Evolutionary conservation across 2,797 vertebrate species (phyloP), one percentile per base, ranked within the genome.

Genomic region (Pangasius djambal): DNA sequence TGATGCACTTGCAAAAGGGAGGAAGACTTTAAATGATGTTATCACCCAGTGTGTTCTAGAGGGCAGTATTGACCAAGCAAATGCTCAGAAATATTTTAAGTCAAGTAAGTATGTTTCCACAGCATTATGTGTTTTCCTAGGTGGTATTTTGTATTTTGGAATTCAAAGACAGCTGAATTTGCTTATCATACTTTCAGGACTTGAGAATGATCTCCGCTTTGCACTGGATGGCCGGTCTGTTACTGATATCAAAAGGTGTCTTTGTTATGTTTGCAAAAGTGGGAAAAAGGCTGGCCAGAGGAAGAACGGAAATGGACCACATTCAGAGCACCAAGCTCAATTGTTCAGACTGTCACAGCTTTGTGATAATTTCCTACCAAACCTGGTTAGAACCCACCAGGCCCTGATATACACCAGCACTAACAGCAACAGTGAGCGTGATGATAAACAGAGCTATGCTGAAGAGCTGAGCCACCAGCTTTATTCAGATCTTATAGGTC

Each of bases 201-300:
- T 97, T 1, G 97, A 97, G 37, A 90, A 89, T 25, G 97, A 97
- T 91, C 91, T 97, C 61, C 93, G 92, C 0, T 96, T 93, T 75
- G 96, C 96, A 69, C 89, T 97, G 90, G 92, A 93, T 78, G 90
- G 84, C 28, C 40, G 63, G 70, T 87, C 92, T n/a, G 50, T 9
- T 22, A 1, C 89, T 15, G 93, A 94, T 81, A 87, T 95, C 31
- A 31, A 61, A 89, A 89, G 94, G 81, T 96, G 96, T 88, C 89
- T 97, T 88, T 96, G 96, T 86, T 97, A 97, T 6, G 74, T 97
- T 82, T 94, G 96, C 92, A 96, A 93, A 86, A 93, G 96, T 61
- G 31, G 89, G n/a, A 92, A 93, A 50, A 90, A 90, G 12, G 85
- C 85, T 25, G 79, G 85, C 86, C 90, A 91, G 20, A 87, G 22